phyloP scores from a whole-genome alignment of 1,140 invertebrate species.

The Teleopsis dalmanni region DNA sequence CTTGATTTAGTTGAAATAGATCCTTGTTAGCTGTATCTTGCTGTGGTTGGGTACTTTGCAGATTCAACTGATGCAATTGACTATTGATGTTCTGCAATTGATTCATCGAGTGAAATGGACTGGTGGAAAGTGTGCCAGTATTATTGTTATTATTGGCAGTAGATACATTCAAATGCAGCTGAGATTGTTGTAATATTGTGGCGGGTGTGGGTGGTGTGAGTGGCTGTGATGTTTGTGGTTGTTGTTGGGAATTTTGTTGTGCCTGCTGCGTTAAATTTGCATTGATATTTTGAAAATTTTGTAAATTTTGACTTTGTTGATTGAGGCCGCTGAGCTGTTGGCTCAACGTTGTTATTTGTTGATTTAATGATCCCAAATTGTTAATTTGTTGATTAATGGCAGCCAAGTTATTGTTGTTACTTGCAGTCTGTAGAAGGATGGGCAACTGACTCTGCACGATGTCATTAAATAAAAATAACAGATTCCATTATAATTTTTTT shows the following conservation, averaged over 20 bases:
- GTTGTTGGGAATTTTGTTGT: conserved; percentile 40
- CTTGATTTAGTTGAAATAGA: conserved; percentile 45
- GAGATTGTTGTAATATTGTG: conserved; percentile 11
- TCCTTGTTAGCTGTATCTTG: conserved; percentile 40
- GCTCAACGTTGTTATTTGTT: conserved; percentile 39
- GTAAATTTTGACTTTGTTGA: conserved; percentile 42
- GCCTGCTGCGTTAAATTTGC: conserved; percentile 38
- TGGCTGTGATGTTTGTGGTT: conserved; percentile 22
- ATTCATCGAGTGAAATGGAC: conserved; percentile 34
- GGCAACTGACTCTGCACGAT: conserved; percentile 38
- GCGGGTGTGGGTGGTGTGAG: conserved; percentile 6
- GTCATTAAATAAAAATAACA: too few relatives aligned
- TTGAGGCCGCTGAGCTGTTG: conserved; percentile 42
- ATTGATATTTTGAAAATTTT: conserved; percentile 32
- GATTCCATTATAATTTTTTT: too few relatives aligned
- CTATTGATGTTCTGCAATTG: conserved; percentile 34
- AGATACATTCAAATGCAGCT: conserved; percentile 10
- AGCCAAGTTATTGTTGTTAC: conserved; percentile 42
- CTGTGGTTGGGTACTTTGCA: conserved; percentile 19
- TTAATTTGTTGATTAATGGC: conserved; percentile 43
- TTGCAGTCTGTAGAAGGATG: conserved; percentile 37
- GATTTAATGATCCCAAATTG: conserved; percentile 41
- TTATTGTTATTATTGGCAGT: conserved; percentile 7
- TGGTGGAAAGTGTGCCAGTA: neutral
- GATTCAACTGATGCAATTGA: conserved; percentile 28